Conservation (phyloP, 2,888 invertebrate genomes). For the Maniola hyperantus region DNA sequence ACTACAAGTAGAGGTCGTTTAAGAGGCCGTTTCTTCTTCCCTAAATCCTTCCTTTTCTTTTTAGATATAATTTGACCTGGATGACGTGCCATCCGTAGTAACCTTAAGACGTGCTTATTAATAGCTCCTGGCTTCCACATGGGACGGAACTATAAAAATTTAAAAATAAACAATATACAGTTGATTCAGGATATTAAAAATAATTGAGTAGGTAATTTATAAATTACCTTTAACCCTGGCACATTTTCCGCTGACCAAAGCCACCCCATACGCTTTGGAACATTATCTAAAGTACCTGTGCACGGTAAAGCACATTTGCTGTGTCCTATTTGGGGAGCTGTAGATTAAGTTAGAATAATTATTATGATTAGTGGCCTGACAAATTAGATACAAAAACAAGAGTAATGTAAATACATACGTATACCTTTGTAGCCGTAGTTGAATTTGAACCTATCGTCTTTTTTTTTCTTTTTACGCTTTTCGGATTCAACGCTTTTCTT, state of each 20-base stretch:
- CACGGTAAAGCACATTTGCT: conserved; percentile 64
- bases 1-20: conserved; percentile 69
- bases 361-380: not conserved
- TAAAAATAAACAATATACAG: conserved; percentile 43
- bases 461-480: conserved; percentile 59
- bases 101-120: conserved; percentile 65
- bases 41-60: conserved; percentile 59
- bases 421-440: conserved; percentile 78
- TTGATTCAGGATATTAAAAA: not conserved
- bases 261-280: conserved; percentile 79
- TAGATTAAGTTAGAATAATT: conserved; percentile 37
- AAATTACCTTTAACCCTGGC: conserved; percentile 68
- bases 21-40: conserved; percentile 56
- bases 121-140: conserved; percentile 74
- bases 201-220: too few relatives aligned
- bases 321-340: conserved; percentile 76
- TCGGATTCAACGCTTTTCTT: conserved; percentile 60
- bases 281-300: conserved; percentile 56
- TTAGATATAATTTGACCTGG: conserved; percentile 61
- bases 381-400: conserved; percentile 19
- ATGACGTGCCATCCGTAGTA: conserved; percentile 66
- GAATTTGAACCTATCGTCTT: conserved; percentile 69
- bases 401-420: conserved; percentile 63
- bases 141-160: conserved; percentile 66
- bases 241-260: conserved; percentile 71